Base-by-base conservation (phyloP, 2,113 vertebrate species). In the Leptobrachium ailaonicum region DNA sequence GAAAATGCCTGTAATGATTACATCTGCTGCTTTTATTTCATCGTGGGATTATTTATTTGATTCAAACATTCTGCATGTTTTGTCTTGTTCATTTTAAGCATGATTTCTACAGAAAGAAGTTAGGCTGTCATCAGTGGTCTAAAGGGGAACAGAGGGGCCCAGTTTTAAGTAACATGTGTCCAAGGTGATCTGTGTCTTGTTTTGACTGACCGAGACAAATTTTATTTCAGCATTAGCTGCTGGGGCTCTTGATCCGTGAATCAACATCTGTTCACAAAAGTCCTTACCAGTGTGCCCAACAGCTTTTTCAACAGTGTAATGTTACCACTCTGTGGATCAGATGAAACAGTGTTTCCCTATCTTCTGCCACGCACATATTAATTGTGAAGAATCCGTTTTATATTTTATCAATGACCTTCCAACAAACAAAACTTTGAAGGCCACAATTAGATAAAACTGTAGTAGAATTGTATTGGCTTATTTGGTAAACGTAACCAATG, bases 211-310 rank as follows among this genome's bases (percentile, higher is more conserved):
- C 74, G 63, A 67, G 74, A 76, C 74, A 54, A 76, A 76, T 76
- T 76, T 76, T 67, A 76, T 76, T 76, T 76, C 63, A 76, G 74
- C 74, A 60, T 67, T 44, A 60, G 74, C 64, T 76, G 74, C 74
- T 76, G 44, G 47, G 63, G 64, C 63, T 67, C 47, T 67, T 76
- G 47, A 60, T 10, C 74, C 74, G 47, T 76, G 74, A 76, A 76
- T 76, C 63, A 67, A 66, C 74, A 76, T 76, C 74, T 76, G 74
- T 76, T 76, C 74, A 54, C 40, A 67, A 32, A 44, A 63, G 62
- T 54, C 62, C 74, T 76, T 76, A 76, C 47, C 12, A 76, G 44
- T 67, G 45, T 41, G 74, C 74, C 74, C 66, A 76, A 67, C 64
- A 60, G n/a, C 74, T 54, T 67, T 76, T 54, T 76, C 50, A 76